Evolutionary conservation across 2,113 vertebrate genomes (phyloP).

Genomic region (Paradisaea rubra): DNA sequence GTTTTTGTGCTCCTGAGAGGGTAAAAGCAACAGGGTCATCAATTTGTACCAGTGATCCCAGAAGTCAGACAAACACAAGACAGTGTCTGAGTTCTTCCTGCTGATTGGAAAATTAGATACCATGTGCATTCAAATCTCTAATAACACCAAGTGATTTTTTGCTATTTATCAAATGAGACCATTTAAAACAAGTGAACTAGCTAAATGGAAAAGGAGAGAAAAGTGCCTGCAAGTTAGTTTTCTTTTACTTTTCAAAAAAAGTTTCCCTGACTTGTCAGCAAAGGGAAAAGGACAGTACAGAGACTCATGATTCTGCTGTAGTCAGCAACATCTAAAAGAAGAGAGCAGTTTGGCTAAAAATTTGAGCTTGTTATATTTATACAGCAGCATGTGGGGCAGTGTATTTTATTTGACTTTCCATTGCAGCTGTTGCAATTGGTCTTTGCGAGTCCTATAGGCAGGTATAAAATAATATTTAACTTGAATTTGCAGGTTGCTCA

Average conservation of each 20-base stretch:
- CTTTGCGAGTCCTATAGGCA: neutral
- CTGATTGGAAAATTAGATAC: neutral
- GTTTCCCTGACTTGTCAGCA: neutral
- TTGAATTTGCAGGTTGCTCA: neutral
- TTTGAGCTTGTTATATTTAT: neutral
- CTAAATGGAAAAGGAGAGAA: neutral
- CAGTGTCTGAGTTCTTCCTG: neutral
- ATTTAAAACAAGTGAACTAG: neutral
- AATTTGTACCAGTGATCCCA: neutral
- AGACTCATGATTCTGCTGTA: neutral
- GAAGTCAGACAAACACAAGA: neutral
- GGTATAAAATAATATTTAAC: constrained; percentile 16
- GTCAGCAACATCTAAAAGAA: constrained; percentile 28
- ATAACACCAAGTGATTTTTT: neutral
- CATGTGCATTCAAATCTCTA: neutral
- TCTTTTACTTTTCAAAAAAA: neutral
- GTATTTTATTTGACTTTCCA: constrained; percentile 6
- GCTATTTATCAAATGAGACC: neutral
- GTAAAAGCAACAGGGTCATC: neutral
- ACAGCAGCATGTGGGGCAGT: neutral
- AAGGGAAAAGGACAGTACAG: neutral
- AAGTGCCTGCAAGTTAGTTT: neutral
- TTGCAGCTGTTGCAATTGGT: neutral
- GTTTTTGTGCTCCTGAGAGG: neutral
- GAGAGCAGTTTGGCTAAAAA: neutral